Evolutionary conservation across 2,797 vertebrate species (phyloP).

Genomic region (Centroberyx gerrardi): DNA sequence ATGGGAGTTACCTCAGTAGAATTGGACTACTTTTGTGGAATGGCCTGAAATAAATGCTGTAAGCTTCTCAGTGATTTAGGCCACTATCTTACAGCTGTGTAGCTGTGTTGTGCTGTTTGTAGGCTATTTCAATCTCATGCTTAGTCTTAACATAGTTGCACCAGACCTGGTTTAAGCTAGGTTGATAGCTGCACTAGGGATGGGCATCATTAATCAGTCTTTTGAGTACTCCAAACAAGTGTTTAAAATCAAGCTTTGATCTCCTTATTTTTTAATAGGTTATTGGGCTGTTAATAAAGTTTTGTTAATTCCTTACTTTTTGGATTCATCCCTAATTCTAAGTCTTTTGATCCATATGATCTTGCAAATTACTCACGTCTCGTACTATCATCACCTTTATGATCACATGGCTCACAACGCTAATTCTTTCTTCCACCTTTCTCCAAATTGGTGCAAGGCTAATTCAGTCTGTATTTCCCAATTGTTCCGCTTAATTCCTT

Average conservation of each 20-base stretch:
- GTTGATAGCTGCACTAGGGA: not conserved
- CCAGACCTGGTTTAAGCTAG: not conserved
- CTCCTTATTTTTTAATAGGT: not conserved
- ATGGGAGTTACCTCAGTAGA: not conserved
- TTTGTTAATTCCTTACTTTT: not conserved
- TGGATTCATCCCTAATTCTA: not conserved
- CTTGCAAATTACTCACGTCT: too few species aligned
- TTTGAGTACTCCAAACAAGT: not conserved
- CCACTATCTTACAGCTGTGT: not conserved
- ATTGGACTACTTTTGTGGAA: constrained; percentile 12
- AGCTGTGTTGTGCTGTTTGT: constrained; percentile 5
- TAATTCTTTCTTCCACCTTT: too few species aligned
- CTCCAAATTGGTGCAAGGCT: not conserved
- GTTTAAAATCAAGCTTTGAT: not conserved
- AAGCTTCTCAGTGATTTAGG: not conserved
- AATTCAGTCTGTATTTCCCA: not conserved
- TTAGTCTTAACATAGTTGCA: not conserved
- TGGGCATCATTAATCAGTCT: constrained; percentile 3
- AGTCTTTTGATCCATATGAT: not conserved
- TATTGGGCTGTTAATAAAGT: not conserved
- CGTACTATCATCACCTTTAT: not conserved
- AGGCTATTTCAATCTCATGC: not conserved
- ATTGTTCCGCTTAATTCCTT: not conserved
- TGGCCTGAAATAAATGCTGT: not conserved
- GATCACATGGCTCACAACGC: not conserved